phyloP scores from a whole-genome alignment of 2,797 vertebrate species.

The Myiotriccus ornatus region DNA sequence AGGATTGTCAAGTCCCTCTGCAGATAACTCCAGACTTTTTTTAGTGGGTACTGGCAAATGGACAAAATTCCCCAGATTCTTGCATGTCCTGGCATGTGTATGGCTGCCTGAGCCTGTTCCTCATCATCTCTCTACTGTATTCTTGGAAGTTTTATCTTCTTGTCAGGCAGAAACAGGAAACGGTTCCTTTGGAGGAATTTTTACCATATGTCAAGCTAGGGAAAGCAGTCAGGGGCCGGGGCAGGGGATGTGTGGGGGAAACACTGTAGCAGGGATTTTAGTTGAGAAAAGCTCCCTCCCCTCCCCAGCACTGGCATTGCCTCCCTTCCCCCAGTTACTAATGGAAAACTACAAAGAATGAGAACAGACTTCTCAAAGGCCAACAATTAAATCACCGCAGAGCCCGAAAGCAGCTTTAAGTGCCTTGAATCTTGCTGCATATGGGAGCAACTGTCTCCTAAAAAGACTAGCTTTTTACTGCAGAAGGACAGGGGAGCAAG shows the following conservation, averaged over 20 bases:
- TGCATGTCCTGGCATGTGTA: conserved; percentile 50
- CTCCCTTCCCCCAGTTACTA: conserved; percentile 26
- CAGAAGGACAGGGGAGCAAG: neutral
- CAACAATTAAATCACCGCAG: neutral
- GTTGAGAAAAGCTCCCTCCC: neutral
- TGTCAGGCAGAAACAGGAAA: conserved; percentile 65
- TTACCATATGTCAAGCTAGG: conserved; percentile 47
- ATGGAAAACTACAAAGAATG: conserved; percentile 36
- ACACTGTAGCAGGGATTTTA: neutral
- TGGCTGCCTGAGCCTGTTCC: conserved; percentile 33
- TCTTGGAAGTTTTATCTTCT: conserved; percentile 51
- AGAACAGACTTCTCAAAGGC: neutral
- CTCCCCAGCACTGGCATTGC: neutral
- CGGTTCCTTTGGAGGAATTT: conserved; percentile 36
- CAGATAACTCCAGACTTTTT: conserved; percentile 6
- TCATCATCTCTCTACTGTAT: conserved; percentile 54
- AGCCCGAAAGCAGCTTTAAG: neutral
- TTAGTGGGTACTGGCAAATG: conserved; percentile 35
- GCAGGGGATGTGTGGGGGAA: neutral
- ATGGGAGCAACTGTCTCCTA: neutral
- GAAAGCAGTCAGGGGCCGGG: neutral
- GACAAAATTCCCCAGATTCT: conserved; percentile 62
- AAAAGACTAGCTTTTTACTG: neutral
- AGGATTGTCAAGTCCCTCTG: neutral
- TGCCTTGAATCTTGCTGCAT: neutral